A percentile compares a stretch with the other conserved stretches of the same genome.
phyloP scores from a whole-genome alignment of 1,140 invertebrate genomes.

The Drosophila paulistorum region DNA sequence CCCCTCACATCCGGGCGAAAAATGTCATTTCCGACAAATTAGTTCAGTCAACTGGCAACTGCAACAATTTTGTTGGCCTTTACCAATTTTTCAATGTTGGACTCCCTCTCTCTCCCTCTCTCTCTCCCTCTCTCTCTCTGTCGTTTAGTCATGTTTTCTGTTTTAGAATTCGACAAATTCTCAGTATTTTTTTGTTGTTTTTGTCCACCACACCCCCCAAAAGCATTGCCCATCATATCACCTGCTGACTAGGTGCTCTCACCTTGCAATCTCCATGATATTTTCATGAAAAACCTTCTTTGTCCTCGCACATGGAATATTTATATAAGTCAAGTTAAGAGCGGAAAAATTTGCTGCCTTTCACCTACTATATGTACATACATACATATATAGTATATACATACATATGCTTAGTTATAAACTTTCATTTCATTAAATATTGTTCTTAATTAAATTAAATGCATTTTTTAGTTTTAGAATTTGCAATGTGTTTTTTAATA shows the following conservation, averaged over 20 bases:
- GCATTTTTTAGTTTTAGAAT: too few species aligned
- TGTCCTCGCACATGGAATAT: not conserved
- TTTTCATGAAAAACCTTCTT: conserved; percentile 13
- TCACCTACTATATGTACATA: too few species aligned
- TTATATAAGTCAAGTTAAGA: not conserved
- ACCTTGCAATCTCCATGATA: conserved; percentile 23
- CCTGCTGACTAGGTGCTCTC: too few species aligned
- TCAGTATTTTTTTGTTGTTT: not conserved
- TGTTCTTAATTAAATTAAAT: too few species aligned
- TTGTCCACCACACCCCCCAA: too few species aligned
- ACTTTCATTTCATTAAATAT: too few species aligned
- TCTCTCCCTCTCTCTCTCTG: too few species aligned
- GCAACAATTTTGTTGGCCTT: conserved; percentile 48
- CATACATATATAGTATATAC: too few species aligned
- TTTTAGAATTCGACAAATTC: conserved; percentile 48
- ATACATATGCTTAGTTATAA: too few species aligned
- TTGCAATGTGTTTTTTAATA: too few species aligned
- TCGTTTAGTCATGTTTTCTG: conserved; percentile 73
- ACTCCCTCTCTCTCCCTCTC: not conserved
- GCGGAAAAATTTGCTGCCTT: too few species aligned
- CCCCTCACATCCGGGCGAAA: conserved; percentile 56
- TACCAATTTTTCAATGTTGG: conserved; percentile 55
- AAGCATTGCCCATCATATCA: not conserved
- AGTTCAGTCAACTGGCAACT: conserved; percentile 71
- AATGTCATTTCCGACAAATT: conserved; percentile 78